Conservation (phyloP, 2,797 vertebrate species). For the Oryzias dopingdopingensis region DNA sequence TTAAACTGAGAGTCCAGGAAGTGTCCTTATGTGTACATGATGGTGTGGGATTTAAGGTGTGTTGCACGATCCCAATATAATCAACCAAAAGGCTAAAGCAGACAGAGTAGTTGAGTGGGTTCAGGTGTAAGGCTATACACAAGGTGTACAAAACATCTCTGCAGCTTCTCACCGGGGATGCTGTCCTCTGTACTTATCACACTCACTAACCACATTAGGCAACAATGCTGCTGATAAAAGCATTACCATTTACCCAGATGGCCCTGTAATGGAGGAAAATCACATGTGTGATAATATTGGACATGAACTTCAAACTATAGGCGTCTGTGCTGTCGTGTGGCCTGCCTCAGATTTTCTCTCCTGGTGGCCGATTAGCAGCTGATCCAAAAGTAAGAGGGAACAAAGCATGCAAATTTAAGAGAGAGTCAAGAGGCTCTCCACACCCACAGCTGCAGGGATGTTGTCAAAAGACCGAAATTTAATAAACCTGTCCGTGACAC, state of each 20-base stretch:
- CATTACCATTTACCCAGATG: slow-evolving; percentile 55
- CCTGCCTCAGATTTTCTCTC: slow-evolving; percentile 29
- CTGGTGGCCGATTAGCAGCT: slow-evolving; percentile 33
- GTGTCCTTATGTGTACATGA: slow-evolving; percentile 18
- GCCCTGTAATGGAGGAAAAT: slow-evolving; percentile 55
- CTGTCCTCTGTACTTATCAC: slow-evolving; percentile 56
- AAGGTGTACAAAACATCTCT: slow-evolving; percentile 38
- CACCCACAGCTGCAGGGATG: slow-evolving; percentile 62
- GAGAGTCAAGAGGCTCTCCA: slow-evolving; percentile 57
- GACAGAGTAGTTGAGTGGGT: slow-evolving; percentile 41
- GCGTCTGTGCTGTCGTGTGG: slow-evolving; percentile 26
- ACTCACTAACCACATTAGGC: slow-evolving; percentile 56
- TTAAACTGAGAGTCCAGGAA: slow-evolving; percentile 95
- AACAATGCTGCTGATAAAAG: slow-evolving; percentile 58
- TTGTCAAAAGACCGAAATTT: slow-evolving; percentile 71
- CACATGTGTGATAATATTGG: slow-evolving; percentile 39
- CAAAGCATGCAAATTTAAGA: slow-evolving; percentile 48
- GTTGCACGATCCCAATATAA: slow-evolving; percentile 43
- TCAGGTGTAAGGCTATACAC: slow-evolving; percentile 58
- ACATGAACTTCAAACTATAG: slow-evolving; percentile 34
- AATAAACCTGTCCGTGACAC: slow-evolving; percentile 73
- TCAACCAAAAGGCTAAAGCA: slow-evolving; percentile 27
- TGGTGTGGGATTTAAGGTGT: slow-evolving; percentile 14
- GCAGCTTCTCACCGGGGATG: slow-evolving; percentile 50
- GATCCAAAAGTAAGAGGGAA: slow-evolving; percentile 36